Conservation (phyloP, 2,113 vertebrate genomes). For the Nesogale talazaci region DNA sequence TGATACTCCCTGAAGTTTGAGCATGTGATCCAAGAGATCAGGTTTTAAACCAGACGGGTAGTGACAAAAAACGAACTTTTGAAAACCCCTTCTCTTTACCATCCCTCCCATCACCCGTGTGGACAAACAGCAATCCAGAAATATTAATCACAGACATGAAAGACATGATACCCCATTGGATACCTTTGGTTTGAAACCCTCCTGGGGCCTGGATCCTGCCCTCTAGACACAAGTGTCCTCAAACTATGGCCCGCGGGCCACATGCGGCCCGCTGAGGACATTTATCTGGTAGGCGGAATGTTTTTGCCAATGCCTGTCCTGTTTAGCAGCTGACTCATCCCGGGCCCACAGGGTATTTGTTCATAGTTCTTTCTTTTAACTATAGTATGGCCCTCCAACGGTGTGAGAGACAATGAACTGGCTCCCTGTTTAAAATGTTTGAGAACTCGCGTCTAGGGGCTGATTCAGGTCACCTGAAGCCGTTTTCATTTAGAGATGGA, state of each 20-base stretch:
- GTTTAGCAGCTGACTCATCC: too few species aligned
- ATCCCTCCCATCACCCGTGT: not conserved
- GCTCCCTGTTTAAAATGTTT: too few species aligned
- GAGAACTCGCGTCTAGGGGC: too few species aligned
- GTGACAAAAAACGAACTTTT: conserved; percentile 12
- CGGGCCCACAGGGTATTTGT: too few species aligned
- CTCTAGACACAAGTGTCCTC: too few species aligned
- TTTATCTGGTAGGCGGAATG: too few species aligned
- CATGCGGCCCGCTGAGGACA: too few species aligned
- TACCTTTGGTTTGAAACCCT: not conserved
- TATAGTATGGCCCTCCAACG: too few species aligned
- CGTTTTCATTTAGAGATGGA: not conserved
- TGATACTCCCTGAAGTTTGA: conserved; percentile 1
- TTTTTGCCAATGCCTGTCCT: too few species aligned
- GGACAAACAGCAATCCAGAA: not conserved
- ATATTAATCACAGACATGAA: not conserved
- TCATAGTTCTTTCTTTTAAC: too few species aligned
- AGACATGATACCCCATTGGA: not conserved
- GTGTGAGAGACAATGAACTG: too few species aligned
- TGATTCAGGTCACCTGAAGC: conserved; percentile 11
- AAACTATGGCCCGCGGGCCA: too few species aligned
- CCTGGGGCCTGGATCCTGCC: not conserved
- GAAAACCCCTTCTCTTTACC: conserved; percentile 18
- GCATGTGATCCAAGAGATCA: conserved; percentile 17
- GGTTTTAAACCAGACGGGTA: conserved; percentile 41